Evolutionary conservation across 2,797 vertebrate species (phyloP), one percentile per base, ranked within the genome.

Genomic region (Sphenodon punctatus): DNA sequence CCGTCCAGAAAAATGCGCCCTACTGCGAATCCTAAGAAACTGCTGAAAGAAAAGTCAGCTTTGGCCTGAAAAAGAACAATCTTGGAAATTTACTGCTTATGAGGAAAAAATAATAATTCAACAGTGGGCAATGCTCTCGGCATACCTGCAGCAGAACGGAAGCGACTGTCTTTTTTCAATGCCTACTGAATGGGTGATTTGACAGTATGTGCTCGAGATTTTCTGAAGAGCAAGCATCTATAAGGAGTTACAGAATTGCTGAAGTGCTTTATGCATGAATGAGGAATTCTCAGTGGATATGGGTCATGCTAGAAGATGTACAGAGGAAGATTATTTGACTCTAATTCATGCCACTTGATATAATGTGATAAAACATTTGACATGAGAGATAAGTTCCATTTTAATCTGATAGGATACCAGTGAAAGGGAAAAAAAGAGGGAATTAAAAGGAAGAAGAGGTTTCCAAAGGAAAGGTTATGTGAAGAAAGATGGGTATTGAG

Each of bases 271-370:
- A 96, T 96, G 97, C 96, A 97, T 96, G 97, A 97, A 97, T 97
- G 97, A 98, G 96, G 97, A 96, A 97, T 97, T 96, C 96, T 97
- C 97, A 96, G 97, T 97, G 96, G 97, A 97, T 96, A 96, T 97
- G 98, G 98, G 98, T 97, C 99, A 99, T 99, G 99, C 98, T 99
- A 99, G 98, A 98, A 99, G 97, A 99, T 99, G 98, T 99, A 99
- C 97, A 99, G 98, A 99, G 98, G 92, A 99, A 99, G 99, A 99
- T 99, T 99, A 99, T 99, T 98, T 98, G 99, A 99, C 96, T 98
- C 96, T 96, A 96, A 98, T 98, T 97, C 98, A 99, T 99, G 98
- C 98, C 98, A 97, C 97, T 98, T 97, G 98, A 97, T 97, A 97
- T 96, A 99, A 99, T 99, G 98, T 99, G 99, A 99, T 97, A 98